Base-by-base conservation (phyloP, 2,797 vertebrate species). In the Eptatretus atami region DNA sequence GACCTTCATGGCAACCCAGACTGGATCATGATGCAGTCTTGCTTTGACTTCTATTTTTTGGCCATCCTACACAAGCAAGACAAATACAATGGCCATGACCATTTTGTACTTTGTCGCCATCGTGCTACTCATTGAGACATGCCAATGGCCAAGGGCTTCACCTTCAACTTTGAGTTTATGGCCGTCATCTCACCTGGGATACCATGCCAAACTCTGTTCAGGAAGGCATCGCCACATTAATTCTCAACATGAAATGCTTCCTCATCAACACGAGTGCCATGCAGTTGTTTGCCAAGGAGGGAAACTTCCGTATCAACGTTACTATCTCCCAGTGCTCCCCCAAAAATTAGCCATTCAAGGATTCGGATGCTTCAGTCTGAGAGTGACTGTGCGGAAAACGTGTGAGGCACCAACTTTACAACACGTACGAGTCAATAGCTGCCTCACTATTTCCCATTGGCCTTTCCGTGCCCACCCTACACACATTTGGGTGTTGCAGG, bases 1-100 rank as follows among this genome's bases (percentile, higher is more conserved):
- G 93, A 95, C 71, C 81, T 95, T 68, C 87, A 84, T 1, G 88
- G 87, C 12, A 87, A 86, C 1, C 86, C 94, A 70, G 87, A 95
- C 82, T 95, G 88, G 87, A 85, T 95, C 25, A 94, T 94, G 87
- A 95, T 94, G 87, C 88, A 94, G 78, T 92, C 85, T 31, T 94
- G 88, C 71, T 94, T 95, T 67, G 86, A 86, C 69, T 88, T 92
- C 76, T 86, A 94, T 74, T 94, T 95, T 76, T 86, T 87, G 83
- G 73, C 86, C 70, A 83, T 90, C 15, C 74, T 86, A 76, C 83
- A 90, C 78, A 90, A 87, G 73, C 84, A 86, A 76, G 83, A 87
- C 69, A 90, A 88, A 63, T 90, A 85, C 1, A 82, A 86, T 65
- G 85, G 83, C 66, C 83, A 87, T 75, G 83, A 86, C 76, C 85